Base-by-base conservation (phyloP, 2,888 invertebrate genomes). In the Yponomeuta sedellus region DNA sequence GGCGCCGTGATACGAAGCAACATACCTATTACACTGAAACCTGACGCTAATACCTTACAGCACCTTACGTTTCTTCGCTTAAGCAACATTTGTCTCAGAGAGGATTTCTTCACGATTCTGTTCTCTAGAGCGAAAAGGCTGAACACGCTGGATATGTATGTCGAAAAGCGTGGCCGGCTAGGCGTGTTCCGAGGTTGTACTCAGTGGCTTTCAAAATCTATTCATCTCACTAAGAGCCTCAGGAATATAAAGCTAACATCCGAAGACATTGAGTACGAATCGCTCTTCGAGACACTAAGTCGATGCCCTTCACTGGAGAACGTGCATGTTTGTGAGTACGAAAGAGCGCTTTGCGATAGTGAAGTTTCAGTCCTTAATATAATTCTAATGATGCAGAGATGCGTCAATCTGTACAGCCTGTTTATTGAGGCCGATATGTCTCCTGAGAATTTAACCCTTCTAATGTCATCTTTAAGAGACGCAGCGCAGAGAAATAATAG, bases 381-480 rank as follows among this genome's bases (percentile, higher is more conserved):
- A 39, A 65, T 70, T 20, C 4, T 64, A 2, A 69, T 77, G 63
- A 73, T 81, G 66, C 69, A 75, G 64, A 73, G 71, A 3, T 77
- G 77, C 67, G 64, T 69, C 10, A 71, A 73, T 64, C 68, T 81
- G 65, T 79, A 79, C 62, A 80, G 80, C 71, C 69, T 81, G 58
- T 80, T 79, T 66, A 77, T 81, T 20, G 79, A 79, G 67, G 73
- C 79, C 0, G 77, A 77, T 39, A 73, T 79, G 75, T 66, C 74
- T 2, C 73, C 75, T 0, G 72, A 77, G 57, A 66, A 68, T 0
- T 66, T 80, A 56, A 77, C 76, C 0, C 69, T 78, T 67, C 66
- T 80, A 19, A 73, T 73, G 71, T 67, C 72, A 0, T 71, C 75
- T 22, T 40, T 80, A 3, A 70, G 72, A 65, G 71, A 70, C 22